Evolutionary conservation across 2,113 vertebrate genomes (phyloP), one percentile per base, ranked within the genome.

Genomic region (Dasyprocta punctata): DNA sequence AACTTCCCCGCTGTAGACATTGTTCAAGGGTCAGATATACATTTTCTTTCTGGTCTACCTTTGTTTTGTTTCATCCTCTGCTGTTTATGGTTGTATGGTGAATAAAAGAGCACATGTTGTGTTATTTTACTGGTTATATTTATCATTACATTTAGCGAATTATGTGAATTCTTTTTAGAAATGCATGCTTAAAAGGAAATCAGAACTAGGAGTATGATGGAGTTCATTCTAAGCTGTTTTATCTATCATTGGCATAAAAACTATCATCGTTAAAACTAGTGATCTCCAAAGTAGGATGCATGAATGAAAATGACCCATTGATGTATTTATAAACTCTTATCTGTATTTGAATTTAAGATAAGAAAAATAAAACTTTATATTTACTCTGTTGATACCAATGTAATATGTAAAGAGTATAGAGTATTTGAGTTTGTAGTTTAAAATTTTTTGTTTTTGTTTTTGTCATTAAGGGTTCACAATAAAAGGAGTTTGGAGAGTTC

Each of bases 91-190:
- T 69, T 54, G 22, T 81, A 38, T 30, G 67, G 24, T 78, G 22
- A 58, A 44, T 63, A 26, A 26, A 4, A 33, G 71, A 58, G n/a
- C 41, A 33, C 28, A 19, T 95, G 85, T 90, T 77, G 9, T 87
- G 16, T 58, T 14, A 30, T 85, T 61, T 81, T 56, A 41, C 17
- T 89, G 77, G 36, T 47, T 81, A 26, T 75, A 28, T 75, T 91
- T 87, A 20, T 81, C 17, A 75, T 95, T 92, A 69, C 28, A 44
- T 44, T 60, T 91, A 90, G 26, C 28, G 91, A 85, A 75, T 95
- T 52, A 75, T n/a, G 7, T 88, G 82, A 69, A 52, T 90, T 92
- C 26, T 33, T 52, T 90, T 92, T 41, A 86, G 61, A 90, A 89
- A 11, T 38, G 65, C 44, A 73, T 61, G 19, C 0, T 71, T 78